A percentile compares a stretch with the other conserved stretches of the same genome.
Conservation (phyloP, 2,888 invertebrate species). For the Notodonta dromedarius region DNA sequence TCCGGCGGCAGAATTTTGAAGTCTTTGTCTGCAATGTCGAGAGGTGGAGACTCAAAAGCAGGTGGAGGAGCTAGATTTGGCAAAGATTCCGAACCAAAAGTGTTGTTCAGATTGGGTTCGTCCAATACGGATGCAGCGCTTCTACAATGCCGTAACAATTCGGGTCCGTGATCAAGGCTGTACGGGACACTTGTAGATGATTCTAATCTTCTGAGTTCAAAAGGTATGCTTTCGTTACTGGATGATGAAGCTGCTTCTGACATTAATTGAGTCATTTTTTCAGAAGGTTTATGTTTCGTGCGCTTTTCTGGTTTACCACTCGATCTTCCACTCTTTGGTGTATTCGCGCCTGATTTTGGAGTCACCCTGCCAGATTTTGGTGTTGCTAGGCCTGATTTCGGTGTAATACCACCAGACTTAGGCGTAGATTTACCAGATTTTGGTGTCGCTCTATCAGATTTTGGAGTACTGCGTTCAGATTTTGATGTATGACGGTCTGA, state of each 20-base stretch:
- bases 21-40: constrained; percentile 79
- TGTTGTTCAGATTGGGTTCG: constrained; percentile 80
- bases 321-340: constrained; percentile 85
- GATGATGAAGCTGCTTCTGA: constrained; percentile 85
- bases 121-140: constrained; percentile 84
- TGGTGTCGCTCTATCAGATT: constrained; percentile 75
- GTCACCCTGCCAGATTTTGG: constrained; percentile 75
- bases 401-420: constrained; percentile 73
- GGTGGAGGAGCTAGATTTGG: constrained; percentile 88
- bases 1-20: constrained; percentile 81
- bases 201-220: constrained; percentile 78
- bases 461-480: constrained; percentile 78
- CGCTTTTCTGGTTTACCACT: constrained; percentile 78
- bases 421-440: constrained; percentile 75
- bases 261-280: constrained; percentile 81
- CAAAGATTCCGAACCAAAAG: constrained; percentile 87
- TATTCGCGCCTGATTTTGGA: constrained; percentile 74
- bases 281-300: constrained; percentile 76
- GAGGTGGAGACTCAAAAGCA: constrained; percentile 84
- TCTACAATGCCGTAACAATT: constrained; percentile 80
- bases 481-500: constrained; percentile 77
- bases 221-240: constrained; percentile 83
- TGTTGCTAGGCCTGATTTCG: constrained; percentile 73
- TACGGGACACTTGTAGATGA: constrained; percentile 87
- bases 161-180: constrained; percentile 81